These are phyloP conservation scores for Drosophila sordidapex DNA, from an alignment of 2,888 invertebrate species.

Conservation along the genomic window DNA sequence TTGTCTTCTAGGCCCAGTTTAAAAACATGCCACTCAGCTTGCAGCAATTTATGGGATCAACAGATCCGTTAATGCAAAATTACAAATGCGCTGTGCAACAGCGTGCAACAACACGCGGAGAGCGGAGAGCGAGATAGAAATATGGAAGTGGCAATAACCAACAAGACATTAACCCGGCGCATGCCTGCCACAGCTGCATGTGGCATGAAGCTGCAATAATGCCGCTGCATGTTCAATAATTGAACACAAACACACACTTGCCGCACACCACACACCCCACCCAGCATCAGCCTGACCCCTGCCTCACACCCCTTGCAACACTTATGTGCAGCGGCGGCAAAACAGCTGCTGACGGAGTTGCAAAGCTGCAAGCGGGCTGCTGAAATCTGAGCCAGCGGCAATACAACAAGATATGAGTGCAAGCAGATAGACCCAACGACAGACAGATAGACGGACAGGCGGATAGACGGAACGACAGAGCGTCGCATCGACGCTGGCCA, in stretches of 20 bases:
- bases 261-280: neutral
- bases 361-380: constrained; percentile 50
- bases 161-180: constrained; percentile 79
- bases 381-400: constrained; percentile 64
- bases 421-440: constrained; percentile 35
- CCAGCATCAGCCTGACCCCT: neutral
- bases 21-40: constrained; percentile 5
- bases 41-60: constrained; percentile 74
- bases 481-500: constrained; percentile 48
- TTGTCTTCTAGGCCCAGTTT: constrained; percentile 30
- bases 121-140: constrained; percentile 16
- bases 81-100: constrained; percentile 72
- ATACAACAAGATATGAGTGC: constrained; percentile 58
- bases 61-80: constrained; percentile 77
- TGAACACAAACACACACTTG: constrained; percentile 47
- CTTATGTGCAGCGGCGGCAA: constrained; percentile 29
- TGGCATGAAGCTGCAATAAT: constrained; percentile 34
- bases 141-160: constrained; percentile 76
- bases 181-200: constrained; percentile 60
- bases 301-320: constrained; percentile 14
- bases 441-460: neutral
- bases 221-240: constrained; percentile 55
- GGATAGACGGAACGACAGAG: constrained; percentile 5
- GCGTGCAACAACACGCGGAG: constrained; percentile 20
- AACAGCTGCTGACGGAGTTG: constrained; percentile 57